Base-by-base conservation (phyloP, 2,113 vertebrate species). In the Panthera uncia region DNA sequence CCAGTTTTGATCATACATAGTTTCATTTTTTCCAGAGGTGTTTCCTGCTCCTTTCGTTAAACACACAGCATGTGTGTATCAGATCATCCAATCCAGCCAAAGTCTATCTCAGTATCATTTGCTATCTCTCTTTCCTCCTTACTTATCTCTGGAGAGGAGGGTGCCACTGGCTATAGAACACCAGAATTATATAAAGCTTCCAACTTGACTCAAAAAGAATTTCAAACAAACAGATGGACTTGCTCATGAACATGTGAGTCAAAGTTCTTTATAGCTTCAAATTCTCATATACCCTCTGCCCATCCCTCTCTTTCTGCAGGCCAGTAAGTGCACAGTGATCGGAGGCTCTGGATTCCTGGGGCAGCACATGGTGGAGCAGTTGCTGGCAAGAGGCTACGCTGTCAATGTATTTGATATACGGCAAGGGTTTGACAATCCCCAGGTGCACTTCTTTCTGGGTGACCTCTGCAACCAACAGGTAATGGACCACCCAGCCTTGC, bases 331-430 rank as follows among this genome's bases (percentile, higher is more conserved):
- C 81, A 98, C 99, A 0, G 99, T 99, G 41, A 99, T 99, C 0
- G 99, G 99, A 0, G 99, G 99, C 15, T 99, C 99, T 0, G 99
- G 99, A 0, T 99, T 99, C 98, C 98, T 99, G 82, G 99, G 99
- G 8, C 99, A 99, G 98, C 99, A 99, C 98, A 76, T 99, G 98
- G 99, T 99, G 98, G 99, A 99, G 98, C 99, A 98, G 96, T 98
- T 99, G 83, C 79, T 99, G 98, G 98, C 98, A 3, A 99, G 97
- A 91, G 99, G 99, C 36, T 99, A 99, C 52, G 5, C 78, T 0
- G 99, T 99, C 15, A 99, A 99, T 0, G 99, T 99, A n/a, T 99
- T 99, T 4, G 99, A 99, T 97, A 99, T 99, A 80, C 99, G 96
- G 2, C 99, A 99, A 98, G 98, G 98, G 3, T 99, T 99, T 63